Evolutionary conservation across 2,888 invertebrate genomes (phyloP).

Genomic region (Aphodius sticticus): DNA sequence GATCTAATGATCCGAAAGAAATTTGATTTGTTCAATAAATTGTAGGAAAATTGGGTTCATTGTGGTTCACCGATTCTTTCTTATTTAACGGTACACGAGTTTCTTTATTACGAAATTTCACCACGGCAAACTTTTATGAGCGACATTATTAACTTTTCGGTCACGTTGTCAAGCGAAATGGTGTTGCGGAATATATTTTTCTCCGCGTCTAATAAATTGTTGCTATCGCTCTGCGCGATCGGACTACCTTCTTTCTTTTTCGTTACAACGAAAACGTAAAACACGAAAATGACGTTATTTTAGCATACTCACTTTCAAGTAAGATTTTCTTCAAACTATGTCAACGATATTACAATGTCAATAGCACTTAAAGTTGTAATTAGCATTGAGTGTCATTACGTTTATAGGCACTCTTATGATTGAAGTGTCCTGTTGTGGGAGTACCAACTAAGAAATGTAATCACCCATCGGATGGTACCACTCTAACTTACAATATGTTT

Average conservation of each 20-base stretch:
- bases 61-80: neutral
- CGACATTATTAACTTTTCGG: neutral
- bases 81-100: neutral
- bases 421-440: too few species aligned
- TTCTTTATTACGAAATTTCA: neutral
- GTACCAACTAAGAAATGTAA: too few species aligned
- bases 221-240: neutral
- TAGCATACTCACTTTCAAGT: neutral
- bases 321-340: neutral
- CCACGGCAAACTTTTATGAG: neutral
- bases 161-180: neutral
- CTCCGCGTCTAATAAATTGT: neutral
- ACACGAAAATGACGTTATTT: neutral
- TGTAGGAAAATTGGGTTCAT: neutral
- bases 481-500: too few species aligned
- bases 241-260: neutral
- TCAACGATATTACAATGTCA: neutral
- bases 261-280: neutral
- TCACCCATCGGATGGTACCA: too few species aligned
- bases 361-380: too few species aligned
- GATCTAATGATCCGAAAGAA: neutral
- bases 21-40: neutral
- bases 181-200: neutral
- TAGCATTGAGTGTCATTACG: too few species aligned
- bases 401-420: too few species aligned